Base-by-base conservation (phyloP, 1,140 invertebrate genomes). In the Neuroterus valhalla region DNA sequence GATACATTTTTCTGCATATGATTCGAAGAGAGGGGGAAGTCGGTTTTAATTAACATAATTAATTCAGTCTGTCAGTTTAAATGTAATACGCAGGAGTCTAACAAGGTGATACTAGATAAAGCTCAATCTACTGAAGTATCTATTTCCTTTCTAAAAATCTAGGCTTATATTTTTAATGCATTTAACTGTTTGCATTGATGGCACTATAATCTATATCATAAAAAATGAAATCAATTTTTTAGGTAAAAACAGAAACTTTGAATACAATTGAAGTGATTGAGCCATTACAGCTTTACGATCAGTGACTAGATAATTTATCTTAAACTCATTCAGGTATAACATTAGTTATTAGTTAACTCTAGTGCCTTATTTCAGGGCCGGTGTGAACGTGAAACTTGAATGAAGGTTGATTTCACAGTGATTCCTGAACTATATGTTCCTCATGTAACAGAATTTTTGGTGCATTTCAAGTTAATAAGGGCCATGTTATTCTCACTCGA, bases 71-170 rank as follows among this genome's bases (percentile, higher is more conserved):
- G 3, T 19, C 50, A 21, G n/a, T 55, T 55, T 55, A 55, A 55
- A 23, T 55, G 23, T 55, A 55, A 55, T 21, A 55, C 21, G 19
- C 21, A 62, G 52, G 52, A 23, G 26, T 21, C 2, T 62, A 23
- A 23, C 14, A 26, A 62, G 21, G 52, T 26, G 14, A 55, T 62
- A n/a, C 12, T 62, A 38, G 2, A 62, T 62, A 62, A 31, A 31
- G 23, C 15, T 62, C 31, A 62, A 62, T 62, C 31, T 31, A 15
- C 14, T 62, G 11, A 62, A 62, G 11, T 62, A 62, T 62, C 23
- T 62, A 62, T 62, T 62, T 62, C 23, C 55, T 31, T 31, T 62
- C 31, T 62, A 62, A 62, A 31, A 38, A 62, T 31, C 31, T 38
- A 3, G n/a, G 15, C 23, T n/a, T 26, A 3, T 15, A 12, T 14